These are phyloP conservation scores for Laterallus jamaicensis DNA, from an alignment of 2,113 vertebrate genomes.

Conservation along the genomic window DNA sequence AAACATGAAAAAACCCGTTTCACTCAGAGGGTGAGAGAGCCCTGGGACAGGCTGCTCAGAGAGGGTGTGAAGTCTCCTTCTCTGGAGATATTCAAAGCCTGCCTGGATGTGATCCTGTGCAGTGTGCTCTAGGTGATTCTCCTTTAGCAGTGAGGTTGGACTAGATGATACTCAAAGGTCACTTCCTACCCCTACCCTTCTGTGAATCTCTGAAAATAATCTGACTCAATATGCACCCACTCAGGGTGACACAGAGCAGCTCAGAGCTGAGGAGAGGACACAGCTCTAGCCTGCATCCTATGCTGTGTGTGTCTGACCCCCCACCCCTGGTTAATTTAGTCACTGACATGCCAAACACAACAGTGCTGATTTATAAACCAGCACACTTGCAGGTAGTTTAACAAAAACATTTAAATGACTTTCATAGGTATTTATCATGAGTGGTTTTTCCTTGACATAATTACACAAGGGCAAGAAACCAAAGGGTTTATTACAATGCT, in stretches of 20 bases:
- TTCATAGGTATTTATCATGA: neutral
- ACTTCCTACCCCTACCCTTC: too few species aligned
- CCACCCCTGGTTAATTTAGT: neutral
- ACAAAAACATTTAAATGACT: neutral
- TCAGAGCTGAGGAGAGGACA: neutral
- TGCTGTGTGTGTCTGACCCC: too few species aligned
- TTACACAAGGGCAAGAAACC: neutral
- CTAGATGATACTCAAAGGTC: too few species aligned
- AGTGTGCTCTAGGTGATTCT: too few species aligned
- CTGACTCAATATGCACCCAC: neutral
- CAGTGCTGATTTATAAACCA: rapidly evolving
- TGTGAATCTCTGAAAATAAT: neutral
- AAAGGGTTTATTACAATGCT: neutral
- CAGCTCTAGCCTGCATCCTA: neutral
- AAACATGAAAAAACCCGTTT: too few species aligned
- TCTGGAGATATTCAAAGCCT: too few species aligned
- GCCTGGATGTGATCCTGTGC: too few species aligned
- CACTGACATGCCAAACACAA: neutral
- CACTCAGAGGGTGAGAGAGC: too few species aligned
- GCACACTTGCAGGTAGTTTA: neutral
- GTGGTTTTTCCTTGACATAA: neutral
- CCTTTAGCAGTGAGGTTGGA: too few species aligned
- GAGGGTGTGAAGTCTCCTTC: too few species aligned
- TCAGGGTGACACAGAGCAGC: neutral
- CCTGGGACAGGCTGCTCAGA: too few species aligned